Conservation (phyloP, 2,797 vertebrate species). For the Coregonus suidteri region DNA sequence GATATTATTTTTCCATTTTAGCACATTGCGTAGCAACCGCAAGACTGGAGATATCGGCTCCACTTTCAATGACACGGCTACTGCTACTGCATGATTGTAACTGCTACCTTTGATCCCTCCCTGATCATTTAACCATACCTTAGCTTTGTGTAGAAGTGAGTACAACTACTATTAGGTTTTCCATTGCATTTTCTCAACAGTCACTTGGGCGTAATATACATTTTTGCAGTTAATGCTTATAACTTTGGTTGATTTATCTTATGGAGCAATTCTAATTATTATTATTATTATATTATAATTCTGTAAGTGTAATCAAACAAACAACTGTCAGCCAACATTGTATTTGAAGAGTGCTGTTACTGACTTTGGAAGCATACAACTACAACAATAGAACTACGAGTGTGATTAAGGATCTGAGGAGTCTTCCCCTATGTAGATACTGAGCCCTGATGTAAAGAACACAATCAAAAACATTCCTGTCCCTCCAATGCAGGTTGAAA, state of each 20-base stretch:
- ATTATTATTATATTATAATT: too few species aligned
- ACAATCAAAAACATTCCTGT: slow-evolving; percentile 41
- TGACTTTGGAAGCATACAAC: slow-evolving; percentile 27
- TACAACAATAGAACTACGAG: background rate
- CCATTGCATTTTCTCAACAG: slow-evolving; percentile 37
- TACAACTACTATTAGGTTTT: slow-evolving; percentile 35
- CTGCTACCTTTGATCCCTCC: slow-evolving; percentile 52
- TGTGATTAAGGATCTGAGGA: background rate
- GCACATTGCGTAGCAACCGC: slow-evolving; percentile 25
- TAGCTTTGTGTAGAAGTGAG: slow-evolving; percentile 42
- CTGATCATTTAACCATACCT: slow-evolving; percentile 61
- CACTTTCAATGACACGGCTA: slow-evolving; percentile 56
- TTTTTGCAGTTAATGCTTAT: background rate
- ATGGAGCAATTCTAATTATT: background rate
- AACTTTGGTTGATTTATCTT: background rate
- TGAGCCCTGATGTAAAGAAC: slow-evolving; percentile 46
- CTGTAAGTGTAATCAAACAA: background rate
- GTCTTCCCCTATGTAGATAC: background rate
- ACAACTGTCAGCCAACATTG: background rate
- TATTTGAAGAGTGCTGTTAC: background rate
- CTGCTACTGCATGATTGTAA: slow-evolving; percentile 50
- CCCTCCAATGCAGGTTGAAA: slow-evolving; percentile 47
- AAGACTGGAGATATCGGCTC: slow-evolving; percentile 36
- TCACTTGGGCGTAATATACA: slow-evolving; percentile 5
- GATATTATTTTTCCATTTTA: slow-evolving; percentile 34